Conservation (phyloP, 2,797 vertebrate genomes). For the Notoglanidium macrostoma region DNA sequence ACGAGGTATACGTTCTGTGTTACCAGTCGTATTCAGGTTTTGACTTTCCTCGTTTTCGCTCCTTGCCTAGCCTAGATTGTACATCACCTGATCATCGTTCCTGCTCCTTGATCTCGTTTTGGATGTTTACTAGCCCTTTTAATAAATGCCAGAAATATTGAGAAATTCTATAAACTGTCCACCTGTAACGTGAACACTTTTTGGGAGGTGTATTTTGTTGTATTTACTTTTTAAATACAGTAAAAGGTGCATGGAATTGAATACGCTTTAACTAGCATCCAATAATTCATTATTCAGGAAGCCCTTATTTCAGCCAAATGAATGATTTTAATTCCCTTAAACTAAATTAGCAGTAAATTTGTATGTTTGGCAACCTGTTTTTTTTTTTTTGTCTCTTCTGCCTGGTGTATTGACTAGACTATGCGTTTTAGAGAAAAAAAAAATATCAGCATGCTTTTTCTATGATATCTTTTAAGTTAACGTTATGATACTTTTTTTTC, state of each 20-base stretch:
- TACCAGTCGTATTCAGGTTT: too few species aligned
- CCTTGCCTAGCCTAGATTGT: too few species aligned
- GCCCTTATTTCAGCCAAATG: neutral
- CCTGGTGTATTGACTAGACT: too few species aligned
- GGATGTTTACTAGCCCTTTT: too few species aligned
- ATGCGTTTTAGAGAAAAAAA: neutral
- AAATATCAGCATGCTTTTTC: neutral
- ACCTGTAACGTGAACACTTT: neutral
- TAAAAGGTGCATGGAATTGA: neutral
- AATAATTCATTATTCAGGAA: neutral
- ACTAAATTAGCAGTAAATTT: neutral
- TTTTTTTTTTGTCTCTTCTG: neutral
- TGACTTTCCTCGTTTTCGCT: too few species aligned
- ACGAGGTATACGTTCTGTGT: too few species aligned
- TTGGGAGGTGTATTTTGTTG: neutral
- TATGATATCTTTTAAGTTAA: neutral
- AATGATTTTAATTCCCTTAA: neutral
- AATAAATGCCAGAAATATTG: neutral
- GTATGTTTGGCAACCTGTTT: too few species aligned
- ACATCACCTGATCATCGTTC: too few species aligned
- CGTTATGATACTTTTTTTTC: neutral
- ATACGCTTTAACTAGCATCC: neutral
- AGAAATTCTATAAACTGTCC: neutral
- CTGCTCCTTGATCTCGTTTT: too few species aligned
- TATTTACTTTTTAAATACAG: neutral